A percentile compares a stretch with the other conserved stretches of the same genome.
phyloP scores from a whole-genome alignment of 2,888 invertebrate species.

The Temnothorax ravouxi region DNA sequence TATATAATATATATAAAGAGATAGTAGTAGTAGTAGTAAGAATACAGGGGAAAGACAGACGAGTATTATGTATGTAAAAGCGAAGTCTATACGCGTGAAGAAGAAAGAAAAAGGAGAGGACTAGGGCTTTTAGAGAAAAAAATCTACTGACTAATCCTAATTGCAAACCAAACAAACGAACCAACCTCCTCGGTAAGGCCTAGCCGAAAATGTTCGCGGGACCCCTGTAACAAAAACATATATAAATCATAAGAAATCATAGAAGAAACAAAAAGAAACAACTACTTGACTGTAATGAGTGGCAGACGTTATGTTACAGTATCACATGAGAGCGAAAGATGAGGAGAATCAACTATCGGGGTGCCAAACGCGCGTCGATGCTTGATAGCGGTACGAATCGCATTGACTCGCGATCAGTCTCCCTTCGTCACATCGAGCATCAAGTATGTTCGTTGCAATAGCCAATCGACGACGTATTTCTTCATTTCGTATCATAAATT shows the following conservation, averaged over 20 bases:
- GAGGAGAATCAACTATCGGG: conserved; percentile 16
- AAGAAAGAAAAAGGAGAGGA: conserved; percentile 63
- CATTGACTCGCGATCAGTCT: conserved; percentile 10
- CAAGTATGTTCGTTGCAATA: background rate
- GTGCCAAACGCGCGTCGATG: conserved; percentile 45
- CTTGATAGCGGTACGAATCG: background rate
- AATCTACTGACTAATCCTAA: conserved; percentile 84
- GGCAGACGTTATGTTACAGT: conserved; percentile 52
- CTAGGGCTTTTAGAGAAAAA: conserved; percentile 76
- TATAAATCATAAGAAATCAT: conserved; percentile 85
- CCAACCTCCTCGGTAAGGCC: conserved; percentile 86
- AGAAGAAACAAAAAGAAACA: conserved; percentile 79
- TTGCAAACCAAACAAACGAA: conserved; percentile 85
- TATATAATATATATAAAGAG: conserved; percentile 57
- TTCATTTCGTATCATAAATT: background rate
- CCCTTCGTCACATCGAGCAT: conserved; percentile 16
- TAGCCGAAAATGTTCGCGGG: conserved; percentile 85
- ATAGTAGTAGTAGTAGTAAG: conserved; percentile 43
- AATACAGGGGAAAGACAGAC: conserved; percentile 54
- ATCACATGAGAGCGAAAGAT: conserved; percentile 36
- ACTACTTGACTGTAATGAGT: conserved; percentile 67
- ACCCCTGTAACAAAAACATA: conserved; percentile 86
- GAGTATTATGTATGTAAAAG: conserved; percentile 57
- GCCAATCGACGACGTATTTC: conserved; percentile 2
- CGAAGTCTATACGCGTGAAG: conserved; percentile 56